Evolutionary conservation across 2,113 vertebrate genomes (phyloP).

Genomic region (Empidonax alnorum): DNA sequence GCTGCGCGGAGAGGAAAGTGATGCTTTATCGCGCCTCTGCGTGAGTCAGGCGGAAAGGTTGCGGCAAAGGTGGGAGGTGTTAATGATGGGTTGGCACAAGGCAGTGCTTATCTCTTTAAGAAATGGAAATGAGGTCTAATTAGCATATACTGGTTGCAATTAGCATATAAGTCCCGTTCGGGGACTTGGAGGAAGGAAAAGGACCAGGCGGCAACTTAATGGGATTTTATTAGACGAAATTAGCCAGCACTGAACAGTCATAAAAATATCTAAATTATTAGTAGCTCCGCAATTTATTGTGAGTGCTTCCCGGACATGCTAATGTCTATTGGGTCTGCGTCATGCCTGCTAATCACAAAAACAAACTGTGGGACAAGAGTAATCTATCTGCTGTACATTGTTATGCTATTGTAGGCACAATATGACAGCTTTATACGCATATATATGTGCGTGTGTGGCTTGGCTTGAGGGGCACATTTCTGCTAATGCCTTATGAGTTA

Average conservation of each 20-base stretch:
- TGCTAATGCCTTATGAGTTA: conserved; percentile 32
- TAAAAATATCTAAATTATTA: conserved; percentile 84
- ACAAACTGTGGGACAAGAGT: conserved; percentile 35
- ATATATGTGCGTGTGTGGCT: not conserved
- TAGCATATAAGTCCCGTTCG: conserved; percentile 82
- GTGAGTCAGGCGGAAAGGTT: conserved; percentile 57
- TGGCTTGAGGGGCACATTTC: not conserved
- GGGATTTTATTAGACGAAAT: conserved; percentile 81
- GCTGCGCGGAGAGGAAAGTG: not conserved
- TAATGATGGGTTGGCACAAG: conserved; percentile 63
- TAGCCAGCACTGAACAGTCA: conserved; percentile 79
- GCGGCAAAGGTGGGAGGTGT: conserved; percentile 41
- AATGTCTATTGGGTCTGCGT: conserved; percentile 64
- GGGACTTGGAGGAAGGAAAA: conserved; percentile 77
- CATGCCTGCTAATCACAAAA: conserved; percentile 54
- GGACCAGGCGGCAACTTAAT: conserved; percentile 78
- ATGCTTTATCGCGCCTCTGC: conserved; percentile 36
- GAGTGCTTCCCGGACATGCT: conserved; percentile 71
- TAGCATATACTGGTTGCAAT: conserved; percentile 81
- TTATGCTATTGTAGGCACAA: not conserved
- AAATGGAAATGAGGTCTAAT: conserved; percentile 79
- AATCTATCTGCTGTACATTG: not conserved
- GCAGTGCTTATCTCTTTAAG: conserved; percentile 80
- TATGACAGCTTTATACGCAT: not conserved
- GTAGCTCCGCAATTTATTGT: conserved; percentile 76